phyloP scores from a whole-genome alignment of 1,140 invertebrate species.

The Chionoecetes opilio region DNA sequence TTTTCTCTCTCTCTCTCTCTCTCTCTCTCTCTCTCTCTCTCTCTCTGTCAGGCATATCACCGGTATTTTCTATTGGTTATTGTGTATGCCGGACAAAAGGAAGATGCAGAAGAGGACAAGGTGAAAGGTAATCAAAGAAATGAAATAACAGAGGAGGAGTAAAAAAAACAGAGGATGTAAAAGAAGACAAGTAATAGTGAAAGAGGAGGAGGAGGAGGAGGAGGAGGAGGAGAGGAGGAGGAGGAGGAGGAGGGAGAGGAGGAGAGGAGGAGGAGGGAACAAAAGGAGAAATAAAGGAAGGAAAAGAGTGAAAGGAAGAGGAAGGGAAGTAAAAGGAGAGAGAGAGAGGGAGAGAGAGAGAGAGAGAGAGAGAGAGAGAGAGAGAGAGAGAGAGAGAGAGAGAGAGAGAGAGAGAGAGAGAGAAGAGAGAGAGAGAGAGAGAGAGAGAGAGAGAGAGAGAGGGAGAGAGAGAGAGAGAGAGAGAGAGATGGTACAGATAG shows the following conservation, averaged over 20 bases:
- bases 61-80: neutral
- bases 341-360: too few species aligned
- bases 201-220: too few species aligned
- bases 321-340: neutral
- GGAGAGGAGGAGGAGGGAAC: neutral
- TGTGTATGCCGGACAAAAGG: too few species aligned
- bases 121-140: neutral
- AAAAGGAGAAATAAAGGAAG: neutral
- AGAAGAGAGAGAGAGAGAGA: neutral
- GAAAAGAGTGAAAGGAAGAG: too few species aligned
- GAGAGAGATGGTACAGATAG: too few species aligned
- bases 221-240: too few species aligned
- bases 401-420: neutral
- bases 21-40: conserved; percentile 39
- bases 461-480: too few species aligned
- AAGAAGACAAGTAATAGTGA: too few species aligned
- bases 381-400: neutral
- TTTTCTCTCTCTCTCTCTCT: conserved; percentile 28
- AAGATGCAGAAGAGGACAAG: neutral
- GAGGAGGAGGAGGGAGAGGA: neutral
- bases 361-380: neutral
- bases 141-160: neutral
- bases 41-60: neutral
- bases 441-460: too few species aligned
- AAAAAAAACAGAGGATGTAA: neutral